Evolutionary conservation across 2,797 vertebrate species (phyloP).

Genomic region (Parambassis ranga): DNA sequence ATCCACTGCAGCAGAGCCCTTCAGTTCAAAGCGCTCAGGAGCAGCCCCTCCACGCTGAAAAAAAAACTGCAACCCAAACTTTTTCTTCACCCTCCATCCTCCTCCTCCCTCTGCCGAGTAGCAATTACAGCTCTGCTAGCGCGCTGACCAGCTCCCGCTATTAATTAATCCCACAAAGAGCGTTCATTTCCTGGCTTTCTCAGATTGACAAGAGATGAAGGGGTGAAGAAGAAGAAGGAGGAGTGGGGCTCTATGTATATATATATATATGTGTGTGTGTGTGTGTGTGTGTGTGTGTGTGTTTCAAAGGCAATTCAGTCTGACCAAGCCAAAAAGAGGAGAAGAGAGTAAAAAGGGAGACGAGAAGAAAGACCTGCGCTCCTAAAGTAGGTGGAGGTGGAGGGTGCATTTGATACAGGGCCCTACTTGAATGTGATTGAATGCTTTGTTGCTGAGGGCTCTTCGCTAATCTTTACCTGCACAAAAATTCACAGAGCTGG

Average conservation of each 20-base stretch:
- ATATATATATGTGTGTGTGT: not conserved
- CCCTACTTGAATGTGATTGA: conserved; percentile 89
- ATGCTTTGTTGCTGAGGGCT: conserved; percentile 88
- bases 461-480: conserved; percentile 92
- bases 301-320: conserved; percentile 92
- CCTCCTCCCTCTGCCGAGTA: conserved; percentile 85
- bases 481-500: conserved; percentile 76
- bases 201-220: conserved; percentile 92
- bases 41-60: conserved; percentile 36
- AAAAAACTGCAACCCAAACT: conserved; percentile 89
- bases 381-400: conserved; percentile 85
- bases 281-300: conserved; percentile 77
- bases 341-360: conserved; percentile 71
- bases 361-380: conserved; percentile 83
- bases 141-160: conserved; percentile 92
- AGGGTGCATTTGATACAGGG: conserved; percentile 91
- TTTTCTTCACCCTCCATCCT: conserved; percentile 73
- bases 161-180: conserved; percentile 99
- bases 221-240: conserved; percentile 16
- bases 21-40: conserved; percentile 92
- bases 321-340: conserved; percentile 83
- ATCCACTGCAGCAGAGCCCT: conserved; percentile 94
- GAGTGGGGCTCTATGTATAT: no score
- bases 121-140: conserved; percentile 93
- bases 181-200: conserved; percentile 97